A percentile compares a stretch with the other conserved stretches of the same genome.
Evolutionary conservation across 2,888 invertebrate species (phyloP).

Genomic region (Mesorhabditis belari): DNA sequence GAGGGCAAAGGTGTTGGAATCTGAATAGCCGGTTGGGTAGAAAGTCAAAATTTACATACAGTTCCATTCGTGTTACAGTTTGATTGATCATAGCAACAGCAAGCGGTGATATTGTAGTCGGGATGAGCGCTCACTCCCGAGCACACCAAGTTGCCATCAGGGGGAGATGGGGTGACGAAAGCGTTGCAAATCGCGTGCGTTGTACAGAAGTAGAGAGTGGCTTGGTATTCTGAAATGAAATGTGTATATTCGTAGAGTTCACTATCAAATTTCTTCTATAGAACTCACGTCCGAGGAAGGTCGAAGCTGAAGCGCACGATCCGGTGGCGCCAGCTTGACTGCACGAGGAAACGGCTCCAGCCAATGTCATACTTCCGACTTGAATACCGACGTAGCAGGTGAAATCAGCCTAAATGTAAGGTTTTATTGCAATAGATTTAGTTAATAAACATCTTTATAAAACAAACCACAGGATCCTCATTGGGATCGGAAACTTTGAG

Average conservation of each 20-base stretch:
- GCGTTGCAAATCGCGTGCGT: background rate
- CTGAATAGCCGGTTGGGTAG: background rate
- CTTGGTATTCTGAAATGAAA: no score
- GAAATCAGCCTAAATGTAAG: background rate
- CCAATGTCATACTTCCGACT: background rate
- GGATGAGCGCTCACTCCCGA: background rate
- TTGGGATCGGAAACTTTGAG: no score
- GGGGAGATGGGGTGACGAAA: background rate
- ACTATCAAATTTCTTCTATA: background rate
- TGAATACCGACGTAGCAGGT: background rate
- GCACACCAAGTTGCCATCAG: background rate
- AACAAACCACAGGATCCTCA: no score
- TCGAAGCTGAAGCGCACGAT: background rate
- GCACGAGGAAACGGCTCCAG: background rate
- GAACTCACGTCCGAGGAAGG: background rate
- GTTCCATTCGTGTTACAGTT: background rate
- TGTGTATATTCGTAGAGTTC: background rate
- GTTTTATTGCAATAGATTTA: no score
- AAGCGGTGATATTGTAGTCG: slow-evolving; percentile 10
- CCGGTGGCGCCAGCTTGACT: no score
- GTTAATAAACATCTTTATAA: no score
- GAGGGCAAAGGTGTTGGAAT: background rate
- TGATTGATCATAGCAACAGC: slow-evolving; percentile 24
- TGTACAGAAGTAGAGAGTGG: background rate
- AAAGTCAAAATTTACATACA: no score